Conservation (phyloP, 2,113 vertebrate genomes). For the Neodon shergylaensis region DNA sequence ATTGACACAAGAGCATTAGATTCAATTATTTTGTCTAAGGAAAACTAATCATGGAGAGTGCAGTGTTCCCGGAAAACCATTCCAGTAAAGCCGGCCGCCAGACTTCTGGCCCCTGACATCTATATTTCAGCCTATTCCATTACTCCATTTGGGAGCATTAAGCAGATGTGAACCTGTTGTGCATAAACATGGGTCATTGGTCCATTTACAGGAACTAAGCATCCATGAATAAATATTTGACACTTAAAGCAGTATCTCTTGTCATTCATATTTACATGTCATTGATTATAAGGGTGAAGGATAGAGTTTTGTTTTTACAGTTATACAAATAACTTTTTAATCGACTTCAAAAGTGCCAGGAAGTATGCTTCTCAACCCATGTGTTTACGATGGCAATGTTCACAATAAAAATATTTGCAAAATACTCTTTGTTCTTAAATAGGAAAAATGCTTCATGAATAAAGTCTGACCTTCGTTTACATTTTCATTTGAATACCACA, state of each 20-base stretch:
- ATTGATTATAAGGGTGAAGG: neutral
- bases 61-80: constrained; percentile 58
- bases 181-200: neutral
- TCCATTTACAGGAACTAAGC: constrained; percentile 47
- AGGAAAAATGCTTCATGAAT: constrained; percentile 31
- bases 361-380: neutral
- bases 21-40: constrained; percentile 61
- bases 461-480: constrained; percentile 30
- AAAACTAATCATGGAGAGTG: constrained; percentile 64
- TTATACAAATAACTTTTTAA: neutral
- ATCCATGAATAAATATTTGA: neutral
- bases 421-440: constrained; percentile 7
- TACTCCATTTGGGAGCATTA: constrained; percentile 72
- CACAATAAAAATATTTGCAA: neutral
- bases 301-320: constrained; percentile 10
- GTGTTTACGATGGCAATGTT: neutral
- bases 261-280: constrained; percentile 40
- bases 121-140: constrained; percentile 54
- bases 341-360: neutral
- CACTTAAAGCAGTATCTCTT: constrained; percentile 19
- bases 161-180: constrained; percentile 41
- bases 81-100: constrained; percentile 42
- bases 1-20: constrained; percentile 59
- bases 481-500: constrained; percentile 43
- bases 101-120: constrained; percentile 37